Percentiles rank a stretch among this genome's conserved stretches.
Conservation (phyloP, 92 coral and sea anemone genomes). For the Isaurus tuberculatus region DNA sequence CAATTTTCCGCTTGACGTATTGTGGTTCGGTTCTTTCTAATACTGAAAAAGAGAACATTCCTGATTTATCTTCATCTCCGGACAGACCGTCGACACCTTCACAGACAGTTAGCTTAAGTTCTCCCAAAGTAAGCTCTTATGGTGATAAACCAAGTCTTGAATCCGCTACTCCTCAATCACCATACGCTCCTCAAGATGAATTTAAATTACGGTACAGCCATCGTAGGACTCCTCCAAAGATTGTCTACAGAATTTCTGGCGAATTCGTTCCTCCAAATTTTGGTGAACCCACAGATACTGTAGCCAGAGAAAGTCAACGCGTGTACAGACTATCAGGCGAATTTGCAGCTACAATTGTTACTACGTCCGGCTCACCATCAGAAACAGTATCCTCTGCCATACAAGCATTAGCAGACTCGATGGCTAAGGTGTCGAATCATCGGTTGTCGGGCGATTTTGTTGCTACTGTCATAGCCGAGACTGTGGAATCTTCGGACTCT, state of each 20-base stretch:
- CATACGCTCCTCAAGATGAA: conserved; percentile 91
- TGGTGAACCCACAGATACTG: conserved; percentile 36
- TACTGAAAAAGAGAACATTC: conserved; percentile 59
- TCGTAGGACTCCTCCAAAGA: conserved; percentile 68
- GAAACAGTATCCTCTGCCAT: conserved; percentile 48
- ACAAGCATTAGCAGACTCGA: conserved; percentile 54
- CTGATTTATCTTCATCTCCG: conserved; percentile 39
- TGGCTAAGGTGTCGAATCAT: conserved; percentile 45
- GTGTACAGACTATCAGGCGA: conserved; percentile 46
- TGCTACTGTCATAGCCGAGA: conserved; percentile 65
- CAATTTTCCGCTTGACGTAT: conserved; percentile 79
- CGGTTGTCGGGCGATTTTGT: conserved; percentile 57
- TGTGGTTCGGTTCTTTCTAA: conserved; percentile 88
- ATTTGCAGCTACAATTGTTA: conserved; percentile 38
- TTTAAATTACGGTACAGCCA: conserved; percentile 75
- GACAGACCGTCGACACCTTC: conserved; percentile 42
- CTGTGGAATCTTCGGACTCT: conserved; percentile 38
- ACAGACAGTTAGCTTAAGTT: conserved; percentile 31
- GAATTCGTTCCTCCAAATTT: conserved; percentile 55
- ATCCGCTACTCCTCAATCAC: conserved; percentile 74
- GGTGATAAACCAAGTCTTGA: conserved; percentile 65
- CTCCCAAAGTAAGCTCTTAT: conserved; percentile 49
- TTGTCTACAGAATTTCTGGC: conserved; percentile 83
- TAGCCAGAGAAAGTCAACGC: conserved; percentile 21
- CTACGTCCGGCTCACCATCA: conserved; percentile 40